Base-by-base conservation (phyloP, 2,888 invertebrate species). In the Eudemis profundana region DNA sequence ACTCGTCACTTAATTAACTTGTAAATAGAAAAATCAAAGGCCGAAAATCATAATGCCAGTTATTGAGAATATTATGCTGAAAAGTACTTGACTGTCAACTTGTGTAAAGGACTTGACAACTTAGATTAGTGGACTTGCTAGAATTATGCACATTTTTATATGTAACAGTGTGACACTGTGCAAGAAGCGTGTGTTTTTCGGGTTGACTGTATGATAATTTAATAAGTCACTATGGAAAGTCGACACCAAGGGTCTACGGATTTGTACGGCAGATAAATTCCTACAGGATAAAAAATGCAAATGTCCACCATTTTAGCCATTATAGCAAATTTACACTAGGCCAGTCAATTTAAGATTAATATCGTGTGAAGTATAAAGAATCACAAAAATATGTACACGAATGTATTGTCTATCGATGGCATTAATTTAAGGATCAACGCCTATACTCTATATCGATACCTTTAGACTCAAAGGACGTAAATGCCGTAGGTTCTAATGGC, bases 141-240 rank as follows among this genome's bases (percentile, higher is more conserved):
- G 56, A 42, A 29, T 56, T 29, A 56, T 56, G 56, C 42, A 56
- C 56, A 44, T 56, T 44, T 54, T 56, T 56, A 56, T 56, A 56
- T 44, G 27, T 44, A 44, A 29, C 56, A 44, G 42, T 56, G 56
- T 56, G 42, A 29, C 19, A 15, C 42, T 44, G 44, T 17, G n/a
- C 19, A 40, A 40, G 15, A 54, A 38, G 27, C 27, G 27, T 56
- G 40, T 42, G 56, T 56, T 56, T 44, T 42, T 44, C 42, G 19
- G 42, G 27, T 44, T 44, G 29, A 38, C 40, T 53, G 7, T 44
- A 29, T 29, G 42, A 44, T 42, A 51, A 44, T 54, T 4, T 4
- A 54, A 54, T 40, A 27, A 54, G 40, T 40, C 29, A 19, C 19
- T 19, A 8, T 56, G 42, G 42, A 56, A 54, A 27, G 42, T 53